These are phyloP conservation scores for Tipula unca DNA, from an alignment of 2,888 invertebrate genomes.

Conservation along the genomic window DNA sequence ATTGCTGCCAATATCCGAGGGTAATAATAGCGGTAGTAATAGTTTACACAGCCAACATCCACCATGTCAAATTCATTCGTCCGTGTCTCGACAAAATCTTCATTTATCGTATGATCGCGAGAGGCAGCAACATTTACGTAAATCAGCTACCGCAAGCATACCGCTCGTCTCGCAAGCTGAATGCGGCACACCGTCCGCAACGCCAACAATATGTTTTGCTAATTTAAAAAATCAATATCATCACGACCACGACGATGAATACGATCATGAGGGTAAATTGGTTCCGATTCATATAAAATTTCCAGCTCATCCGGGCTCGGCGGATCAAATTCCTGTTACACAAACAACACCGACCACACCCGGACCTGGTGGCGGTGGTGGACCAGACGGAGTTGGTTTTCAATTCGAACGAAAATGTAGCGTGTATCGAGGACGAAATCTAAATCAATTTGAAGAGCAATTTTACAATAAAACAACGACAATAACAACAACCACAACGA, in stretches of 20 bases:
- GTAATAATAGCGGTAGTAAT: constrained; percentile 29
- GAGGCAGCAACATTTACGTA: constrained; percentile 35
- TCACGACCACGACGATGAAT: constrained; percentile 24
- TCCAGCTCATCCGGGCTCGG: constrained; percentile 25
- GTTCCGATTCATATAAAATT: neutral
- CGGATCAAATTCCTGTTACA: constrained; percentile 41
- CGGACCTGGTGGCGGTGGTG: constrained; percentile 29
- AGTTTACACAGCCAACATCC: neutral
- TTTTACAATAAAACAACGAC: constrained; percentile 29
- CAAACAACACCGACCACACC: constrained; percentile 43
- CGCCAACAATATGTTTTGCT: constrained; percentile 30
- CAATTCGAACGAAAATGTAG: constrained; percentile 41
- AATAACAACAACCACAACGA: constrained; percentile 21
- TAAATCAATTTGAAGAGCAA: constrained; percentile 30
- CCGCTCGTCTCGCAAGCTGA: constrained; percentile 40
- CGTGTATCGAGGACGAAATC: constrained; percentile 38
- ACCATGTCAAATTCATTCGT: constrained; percentile 25
- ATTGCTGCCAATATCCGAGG: constrained; percentile 41
- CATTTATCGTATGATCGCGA: constrained; percentile 28
- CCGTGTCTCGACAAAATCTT: constrained; percentile 26
- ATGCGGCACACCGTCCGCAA: constrained; percentile 36
- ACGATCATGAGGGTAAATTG: neutral
- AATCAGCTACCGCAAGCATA: constrained; percentile 41
- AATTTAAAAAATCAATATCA: constrained; percentile 15
- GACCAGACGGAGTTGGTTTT: neutral